Evolutionary conservation across 92 coral and sea anemone species (phyloP).

Genomic region (Porites rus): DNA sequence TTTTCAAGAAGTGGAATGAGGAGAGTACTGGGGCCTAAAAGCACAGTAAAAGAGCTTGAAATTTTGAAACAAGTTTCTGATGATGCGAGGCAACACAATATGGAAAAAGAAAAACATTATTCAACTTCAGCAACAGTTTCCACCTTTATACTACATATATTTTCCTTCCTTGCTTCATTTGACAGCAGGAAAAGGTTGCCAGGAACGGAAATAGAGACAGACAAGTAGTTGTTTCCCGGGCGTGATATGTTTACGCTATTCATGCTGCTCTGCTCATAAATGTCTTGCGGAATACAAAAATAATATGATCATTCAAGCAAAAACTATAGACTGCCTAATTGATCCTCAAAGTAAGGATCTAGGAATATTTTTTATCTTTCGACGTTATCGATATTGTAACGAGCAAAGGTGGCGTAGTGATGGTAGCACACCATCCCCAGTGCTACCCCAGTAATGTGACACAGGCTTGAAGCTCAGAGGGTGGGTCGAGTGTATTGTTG

Average conservation of each 20-base stretch:
- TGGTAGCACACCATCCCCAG: too few species aligned
- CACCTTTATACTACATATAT: not conserved
- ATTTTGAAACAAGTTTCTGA: not conserved
- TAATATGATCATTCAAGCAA: not conserved
- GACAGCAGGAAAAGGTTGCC: too few species aligned
- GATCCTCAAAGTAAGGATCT: not conserved
- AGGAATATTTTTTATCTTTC: not conserved
- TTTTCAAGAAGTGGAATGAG: conserved; percentile 26
- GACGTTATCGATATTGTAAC: too few species aligned
- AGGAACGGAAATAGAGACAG: too few species aligned
- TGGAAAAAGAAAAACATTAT: not conserved
- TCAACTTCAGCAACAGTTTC: too few species aligned
- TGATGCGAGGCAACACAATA: not conserved
- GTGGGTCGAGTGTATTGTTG: too few species aligned
- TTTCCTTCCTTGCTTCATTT: not conserved
- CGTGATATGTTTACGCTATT: too few species aligned
- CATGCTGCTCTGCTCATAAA: too few species aligned
- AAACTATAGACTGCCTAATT: not conserved
- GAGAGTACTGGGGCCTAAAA: conserved; percentile 25
- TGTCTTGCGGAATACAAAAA: not conserved
- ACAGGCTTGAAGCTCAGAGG: too few species aligned
- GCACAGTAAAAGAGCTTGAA: conserved; percentile 2
- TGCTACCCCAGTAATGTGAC: too few species aligned
- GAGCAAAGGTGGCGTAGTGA: too few species aligned
- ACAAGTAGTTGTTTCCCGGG: too few species aligned